Evolutionary conservation across 2,113 vertebrate species (phyloP).

Genomic region (Peromyscus maniculatus): DNA sequence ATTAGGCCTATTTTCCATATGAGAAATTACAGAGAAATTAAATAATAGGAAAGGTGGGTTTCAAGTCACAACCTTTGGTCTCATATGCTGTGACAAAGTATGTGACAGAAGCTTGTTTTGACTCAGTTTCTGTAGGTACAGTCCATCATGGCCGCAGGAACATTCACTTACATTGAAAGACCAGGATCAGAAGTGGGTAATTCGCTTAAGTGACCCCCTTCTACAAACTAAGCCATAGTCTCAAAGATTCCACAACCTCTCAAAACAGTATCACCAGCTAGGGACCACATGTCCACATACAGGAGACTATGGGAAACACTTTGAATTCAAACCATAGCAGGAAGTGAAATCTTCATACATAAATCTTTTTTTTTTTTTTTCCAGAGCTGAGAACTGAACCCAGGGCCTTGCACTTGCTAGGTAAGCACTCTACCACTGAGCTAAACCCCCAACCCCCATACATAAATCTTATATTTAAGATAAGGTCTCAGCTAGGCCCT

Average conservation of each 20-base stretch:
- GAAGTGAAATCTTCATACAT: background rate
- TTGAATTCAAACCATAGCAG: background rate
- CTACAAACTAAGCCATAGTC: background rate
- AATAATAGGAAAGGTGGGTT: background rate
- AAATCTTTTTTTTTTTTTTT: too few species aligned
- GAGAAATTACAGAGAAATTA: background rate
- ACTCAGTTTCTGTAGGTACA: background rate
- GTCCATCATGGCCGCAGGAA: background rate
- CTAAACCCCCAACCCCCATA: too few species aligned
- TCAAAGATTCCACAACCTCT: background rate
- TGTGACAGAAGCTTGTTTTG: background rate
- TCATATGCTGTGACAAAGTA: background rate
- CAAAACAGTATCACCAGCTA: background rate
- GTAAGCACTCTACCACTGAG: too few species aligned
- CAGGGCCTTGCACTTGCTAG: too few species aligned
- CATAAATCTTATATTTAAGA: background rate
- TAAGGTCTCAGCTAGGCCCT: background rate
- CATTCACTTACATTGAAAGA: background rate
- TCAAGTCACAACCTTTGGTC: background rate
- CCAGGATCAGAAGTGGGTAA: background rate
- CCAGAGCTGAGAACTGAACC: too few species aligned
- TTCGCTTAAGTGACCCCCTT: background rate
- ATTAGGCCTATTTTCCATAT: background rate
- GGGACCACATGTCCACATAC: background rate
- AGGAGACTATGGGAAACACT: background rate